Base-by-base conservation (phyloP, 2,888 invertebrate genomes). In the Conchocele bisecta region DNA sequence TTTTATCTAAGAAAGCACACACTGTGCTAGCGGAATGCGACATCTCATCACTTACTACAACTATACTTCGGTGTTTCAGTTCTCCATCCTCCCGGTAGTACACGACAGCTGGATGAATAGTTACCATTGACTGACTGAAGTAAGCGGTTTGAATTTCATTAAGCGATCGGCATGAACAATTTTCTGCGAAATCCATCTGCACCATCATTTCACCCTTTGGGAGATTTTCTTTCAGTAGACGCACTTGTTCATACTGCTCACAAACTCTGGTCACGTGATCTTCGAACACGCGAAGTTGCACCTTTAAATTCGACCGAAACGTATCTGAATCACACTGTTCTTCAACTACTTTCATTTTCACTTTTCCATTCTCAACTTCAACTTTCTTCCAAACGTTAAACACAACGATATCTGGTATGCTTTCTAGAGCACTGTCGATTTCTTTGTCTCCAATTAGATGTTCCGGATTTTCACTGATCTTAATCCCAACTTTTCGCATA, bases 71-170 rank as follows among this genome's bases (percentile, higher is more conserved):
- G 46, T 79, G 79, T 13, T 22, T 15, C 3, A 77, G 20, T 13
- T 50, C 41, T 11, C 46, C 57, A 4, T 24, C 15, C 4, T 48
- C 17, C 24, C 41, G 57, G 31, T 37, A 75, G 50, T 82, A 78
- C 17, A 64, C 44, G 15, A 82, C 82, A 15, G 58, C 39, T 5
- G 80, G 78, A 48, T 79, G 80, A 3, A 82, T 28, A 2, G 79
- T 79, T 6, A 76, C 71, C 1, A 42, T 24, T 4, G 73, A 42
- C 51, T 76, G 69, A 22, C 63, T 70, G 22, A 75, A 79, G 50
- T 76, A 73, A 1, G 65, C 65, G 39, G 60, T 65, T 33, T 65
- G 71, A 1, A 79, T 69, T 31, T 79, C 75, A 44, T 79, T 64
- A 2, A 42, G 7, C 13, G 66, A 56, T n/a, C 54, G n/a, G 26